phyloP scores from a whole-genome alignment of 2,888 invertebrate species.

The Oscheius onirici region DNA sequence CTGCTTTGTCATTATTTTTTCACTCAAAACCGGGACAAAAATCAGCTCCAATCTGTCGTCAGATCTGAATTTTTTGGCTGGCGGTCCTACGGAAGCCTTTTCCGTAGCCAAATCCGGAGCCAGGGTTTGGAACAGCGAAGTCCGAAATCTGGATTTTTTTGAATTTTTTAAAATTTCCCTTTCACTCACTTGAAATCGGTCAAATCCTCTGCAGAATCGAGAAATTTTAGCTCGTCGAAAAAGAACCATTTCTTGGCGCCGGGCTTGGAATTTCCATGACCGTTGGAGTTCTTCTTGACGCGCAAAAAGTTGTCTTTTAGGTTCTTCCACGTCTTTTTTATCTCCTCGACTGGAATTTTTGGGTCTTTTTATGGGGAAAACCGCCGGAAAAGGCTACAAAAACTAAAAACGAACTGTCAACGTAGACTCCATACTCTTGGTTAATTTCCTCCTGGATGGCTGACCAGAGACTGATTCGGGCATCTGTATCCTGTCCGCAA shows the following conservation, averaged over 20 bases:
- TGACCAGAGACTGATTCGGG: constrained; percentile 9
- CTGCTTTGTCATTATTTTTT: not conserved
- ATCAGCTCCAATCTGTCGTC: not conserved
- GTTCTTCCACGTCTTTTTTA: constrained; percentile 32
- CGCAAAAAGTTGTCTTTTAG: constrained; percentile 29
- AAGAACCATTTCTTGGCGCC: constrained; percentile 15
- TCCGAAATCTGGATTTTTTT: not conserved
- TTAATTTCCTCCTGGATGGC: constrained; percentile 13
- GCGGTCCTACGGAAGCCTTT: not conserved
- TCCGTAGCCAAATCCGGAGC: constrained; percentile 8
- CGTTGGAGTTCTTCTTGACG: not conserved
- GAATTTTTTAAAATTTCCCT: not conserved
- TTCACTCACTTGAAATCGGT: constrained; percentile 6
- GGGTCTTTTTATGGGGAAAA: not conserved
- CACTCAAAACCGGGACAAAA: constrained; percentile 2
- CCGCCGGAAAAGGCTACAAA: too few species aligned
- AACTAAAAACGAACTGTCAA: constrained; percentile 6
- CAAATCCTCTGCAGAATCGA: constrained; percentile 2
- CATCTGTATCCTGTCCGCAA: constrained; percentile 8
- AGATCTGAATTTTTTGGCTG: not conserved
- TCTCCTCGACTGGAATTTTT: constrained; percentile 25
- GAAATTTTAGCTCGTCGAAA: constrained; percentile 23
- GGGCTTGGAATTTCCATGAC: not conserved
- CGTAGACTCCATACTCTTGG: constrained; percentile 5
- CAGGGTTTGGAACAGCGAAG: not conserved